Conservation (phyloP, 2,888 invertebrate species). For the Zaprionus lineosus region DNA sequence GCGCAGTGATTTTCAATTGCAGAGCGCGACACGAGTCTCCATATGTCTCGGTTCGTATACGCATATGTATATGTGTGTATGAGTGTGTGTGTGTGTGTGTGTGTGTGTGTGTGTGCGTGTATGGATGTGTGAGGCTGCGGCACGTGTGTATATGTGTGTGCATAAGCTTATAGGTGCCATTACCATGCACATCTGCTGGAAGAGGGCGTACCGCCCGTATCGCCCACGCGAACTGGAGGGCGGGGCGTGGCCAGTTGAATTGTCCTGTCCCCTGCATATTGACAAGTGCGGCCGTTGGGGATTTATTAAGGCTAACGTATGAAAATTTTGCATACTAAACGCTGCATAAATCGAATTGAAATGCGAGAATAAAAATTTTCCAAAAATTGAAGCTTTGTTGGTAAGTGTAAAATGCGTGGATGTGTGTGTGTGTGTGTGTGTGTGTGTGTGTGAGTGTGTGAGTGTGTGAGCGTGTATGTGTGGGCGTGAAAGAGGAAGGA, state of each 20-base stretch:
- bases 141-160: slow-evolving; percentile 65
- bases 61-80: slow-evolving; percentile 5
- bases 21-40: slow-evolving; percentile 56
- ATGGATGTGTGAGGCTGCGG: slow-evolving; percentile 32
- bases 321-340: slow-evolving; percentile 79
- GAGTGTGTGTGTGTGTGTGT: slow-evolving; percentile 4
- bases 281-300: slow-evolving; percentile 77
- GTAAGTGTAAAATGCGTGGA: slow-evolving; percentile 32
- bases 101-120: slow-evolving; percentile 6
- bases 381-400: slow-evolving; percentile 50
- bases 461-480: not conserved
- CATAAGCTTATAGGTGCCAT: slow-evolving; percentile 76
- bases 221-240: not conserved
- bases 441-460: slow-evolving; percentile 10
- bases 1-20: slow-evolving; percentile 79
- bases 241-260: not conserved
- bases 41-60: not conserved
- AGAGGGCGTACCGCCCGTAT: slow-evolving; percentile 20
- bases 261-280: slow-evolving; percentile 54
- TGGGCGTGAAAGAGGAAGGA: slow-evolving; percentile 41
- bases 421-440: slow-evolving; percentile 9
- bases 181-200: slow-evolving; percentile 21
- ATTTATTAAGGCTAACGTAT: slow-evolving; percentile 79
- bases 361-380: slow-evolving; percentile 58
- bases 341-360: slow-evolving; percentile 66